Percentiles rank a stretch among this genome's conserved stretches.
Evolutionary conservation across 2,797 vertebrate species (phyloP).

Genomic region (Tenualosa ilisha): DNA sequence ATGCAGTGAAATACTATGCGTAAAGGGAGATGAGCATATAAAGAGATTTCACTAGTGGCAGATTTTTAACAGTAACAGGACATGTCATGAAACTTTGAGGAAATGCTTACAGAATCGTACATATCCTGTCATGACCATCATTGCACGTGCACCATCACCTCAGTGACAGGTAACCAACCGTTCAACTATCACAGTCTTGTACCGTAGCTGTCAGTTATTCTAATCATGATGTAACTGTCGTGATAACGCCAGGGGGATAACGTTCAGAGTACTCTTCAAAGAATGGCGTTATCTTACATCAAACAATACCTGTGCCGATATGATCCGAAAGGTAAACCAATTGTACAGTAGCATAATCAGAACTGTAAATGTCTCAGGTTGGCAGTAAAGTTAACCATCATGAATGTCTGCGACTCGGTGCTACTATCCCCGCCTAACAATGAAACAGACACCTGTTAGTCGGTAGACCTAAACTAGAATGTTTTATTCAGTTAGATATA

Average conservation of each 20-base stretch:
- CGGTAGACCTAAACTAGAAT: neutral
- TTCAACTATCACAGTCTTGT: neutral
- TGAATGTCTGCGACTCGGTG: neutral
- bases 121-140: neutral
- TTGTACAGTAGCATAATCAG: neutral
- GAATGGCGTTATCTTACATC: neutral
- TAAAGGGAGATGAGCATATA: neutral
- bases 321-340: slow-evolving; percentile 16
- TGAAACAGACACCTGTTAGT: neutral
- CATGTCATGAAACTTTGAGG: neutral
- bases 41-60: neutral
- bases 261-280: neutral
- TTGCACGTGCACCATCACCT: neutral
- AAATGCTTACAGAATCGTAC: neutral
- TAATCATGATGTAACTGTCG: neutral
- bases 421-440: neutral
- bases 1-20: neutral
- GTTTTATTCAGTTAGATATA: neutral
- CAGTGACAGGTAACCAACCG: neutral
- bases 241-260: neutral
- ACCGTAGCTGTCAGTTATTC: neutral
- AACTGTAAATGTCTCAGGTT: neutral
- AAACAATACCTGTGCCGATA: neutral
- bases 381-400: neutral
- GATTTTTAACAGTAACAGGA: neutral